Conservation (phyloP, 2,888 invertebrate species). For the Clitarchus hookeri region DNA sequence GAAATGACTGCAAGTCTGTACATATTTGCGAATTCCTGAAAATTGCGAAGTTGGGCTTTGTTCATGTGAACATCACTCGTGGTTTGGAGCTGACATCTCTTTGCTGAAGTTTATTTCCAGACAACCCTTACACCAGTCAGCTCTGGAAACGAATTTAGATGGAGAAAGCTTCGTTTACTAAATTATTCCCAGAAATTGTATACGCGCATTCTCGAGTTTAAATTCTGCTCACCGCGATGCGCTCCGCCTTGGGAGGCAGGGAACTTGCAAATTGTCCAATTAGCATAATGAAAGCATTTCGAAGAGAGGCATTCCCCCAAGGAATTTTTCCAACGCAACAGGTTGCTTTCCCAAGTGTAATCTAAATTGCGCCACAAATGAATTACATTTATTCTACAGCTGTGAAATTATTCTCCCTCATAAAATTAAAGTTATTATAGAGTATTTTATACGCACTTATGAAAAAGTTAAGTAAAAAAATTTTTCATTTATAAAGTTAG, state of each 20-base stretch:
- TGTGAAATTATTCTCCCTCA: not conserved
- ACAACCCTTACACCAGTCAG: not conserved
- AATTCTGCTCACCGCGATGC: not conserved
- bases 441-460: too few relatives aligned
- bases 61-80: not conserved
- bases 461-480: too few relatives aligned
- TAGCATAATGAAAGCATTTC: slow-evolving; percentile 6
- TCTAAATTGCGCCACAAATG: not conserved
- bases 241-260: not conserved
- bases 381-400: not conserved
- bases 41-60: not conserved
- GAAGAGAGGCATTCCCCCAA: not conserved
- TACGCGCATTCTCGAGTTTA: not conserved
- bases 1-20: not conserved
- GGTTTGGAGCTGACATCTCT: not conserved
- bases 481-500: too few relatives aligned
- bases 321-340: slow-evolving; percentile 1
- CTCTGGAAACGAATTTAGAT: not conserved
- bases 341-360: not conserved
- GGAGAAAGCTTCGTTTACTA: not conserved
- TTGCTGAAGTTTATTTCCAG: not conserved
- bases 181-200: not conserved
- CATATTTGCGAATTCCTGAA: not conserved
- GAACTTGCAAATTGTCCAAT: not conserved
- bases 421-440: too few relatives aligned